These are phyloP conservation scores for Zeus faber DNA, from an alignment of 2,113 vertebrate genomes.

Conservation along the genomic window DNA sequence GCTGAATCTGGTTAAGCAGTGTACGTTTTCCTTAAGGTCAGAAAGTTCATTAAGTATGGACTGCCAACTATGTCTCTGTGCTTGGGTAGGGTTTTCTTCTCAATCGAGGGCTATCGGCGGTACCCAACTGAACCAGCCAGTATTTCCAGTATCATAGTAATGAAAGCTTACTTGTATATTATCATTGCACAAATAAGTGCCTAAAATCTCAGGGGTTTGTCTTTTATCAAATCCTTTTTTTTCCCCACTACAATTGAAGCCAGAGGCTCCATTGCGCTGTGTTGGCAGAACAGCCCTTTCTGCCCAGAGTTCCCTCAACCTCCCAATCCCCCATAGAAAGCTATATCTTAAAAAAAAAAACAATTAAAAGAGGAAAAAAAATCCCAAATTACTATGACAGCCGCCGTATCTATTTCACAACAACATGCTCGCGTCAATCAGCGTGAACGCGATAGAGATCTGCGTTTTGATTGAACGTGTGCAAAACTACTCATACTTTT, in stretches of 20 bases:
- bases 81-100: conserved; percentile 48
- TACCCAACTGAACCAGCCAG: conserved; percentile 4
- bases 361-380: conserved; percentile 60
- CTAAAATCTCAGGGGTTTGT: too few relatives aligned
- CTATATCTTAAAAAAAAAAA: neutral
- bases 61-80: conserved; percentile 66
- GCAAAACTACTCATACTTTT: conserved; percentile 75
- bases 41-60: conserved; percentile 78
- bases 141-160: neutral
- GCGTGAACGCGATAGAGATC: conserved; percentile 72
- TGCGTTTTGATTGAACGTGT: conserved; percentile 74
- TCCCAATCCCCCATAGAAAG: too few relatives aligned
- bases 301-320: too few relatives aligned
- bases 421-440: conserved; percentile 72
- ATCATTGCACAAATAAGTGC: too few relatives aligned
- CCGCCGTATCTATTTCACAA: conserved; percentile 76
- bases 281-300: too few relatives aligned
- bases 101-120: conserved; percentile 14
- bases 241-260: too few relatives aligned
- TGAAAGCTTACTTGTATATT: too few relatives aligned
- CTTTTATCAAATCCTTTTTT: too few relatives aligned
- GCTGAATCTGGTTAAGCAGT: conserved; percentile 75
- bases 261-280: too few relatives aligned
- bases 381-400: conserved; percentile 73
- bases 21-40: conserved; percentile 81